Evolutionary conservation across 2,888 invertebrate species (phyloP), one percentile per base, ranked within the genome.

Genomic region (Scaeva pyrastri): DNA sequence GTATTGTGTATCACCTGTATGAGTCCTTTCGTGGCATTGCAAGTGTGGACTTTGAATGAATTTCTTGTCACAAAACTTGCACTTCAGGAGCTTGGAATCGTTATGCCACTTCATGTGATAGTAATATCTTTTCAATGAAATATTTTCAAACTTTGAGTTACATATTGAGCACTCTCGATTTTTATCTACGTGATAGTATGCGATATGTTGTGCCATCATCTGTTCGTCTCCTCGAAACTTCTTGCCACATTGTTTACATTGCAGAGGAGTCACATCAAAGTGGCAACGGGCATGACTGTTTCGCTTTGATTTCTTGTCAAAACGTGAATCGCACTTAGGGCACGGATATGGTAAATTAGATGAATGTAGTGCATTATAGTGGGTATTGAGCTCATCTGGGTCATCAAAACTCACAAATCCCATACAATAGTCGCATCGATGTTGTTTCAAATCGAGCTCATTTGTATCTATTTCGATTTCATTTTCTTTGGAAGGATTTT

Each of bases 71-170:
- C 85, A 85, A 43, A 62, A 85, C 36, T 73, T 85, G 60, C 85
- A 85, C 23, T 80, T 85, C n/a, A 60, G 80, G 5, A 85, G 36
- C 43, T 85, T 81, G 7, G 60, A 55, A 0, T 85, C 85, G 39
- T 85, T 60, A 41, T 85, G 85, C 85, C 85, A 85, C 11, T 36
- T 70, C 76, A 70, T 55, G 23, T 85, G 85, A 31, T 85, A 85
- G 41, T 73, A 26, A 31, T 76, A 85, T 10, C 45, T 43, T 31
- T 80, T 76, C 10, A 85, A 39, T 0, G 85, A 70, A 5, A 73
- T 68, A 2, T 70, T 70, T 2, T 76, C 55, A 23, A 73, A 80
- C 0, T 66, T 62, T 43, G 62, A 50, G 0, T 76, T 68, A 12
- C 85, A 85, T 16, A 39, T 68, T 19, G 12, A 10, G 11, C 85